Base-by-base conservation (phyloP, 2,888 invertebrate genomes). In the Leptinotarsa peninsularis region DNA sequence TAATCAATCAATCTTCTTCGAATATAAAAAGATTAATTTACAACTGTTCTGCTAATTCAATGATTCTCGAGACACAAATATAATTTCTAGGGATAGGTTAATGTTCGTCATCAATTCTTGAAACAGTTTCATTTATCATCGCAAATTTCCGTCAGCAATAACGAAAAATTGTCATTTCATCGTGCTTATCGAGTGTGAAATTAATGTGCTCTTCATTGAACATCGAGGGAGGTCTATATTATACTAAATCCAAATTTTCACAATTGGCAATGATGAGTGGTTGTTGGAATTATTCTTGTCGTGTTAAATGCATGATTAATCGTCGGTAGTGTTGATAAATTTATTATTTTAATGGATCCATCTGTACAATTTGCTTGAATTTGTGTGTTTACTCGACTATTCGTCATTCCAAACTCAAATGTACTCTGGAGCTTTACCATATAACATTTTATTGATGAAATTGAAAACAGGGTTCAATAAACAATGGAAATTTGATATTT, bases 301-400 rank as follows among this genome's bases (percentile, higher is more conserved):
- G 56, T 72, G 73, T 72, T 77, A 75, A 77, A 75, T 69, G 66
- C 63, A 75, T 77, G 77, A 77, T 77, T 75, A 77, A 77, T 77
- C 56, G 71, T 49, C 21, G 58, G 66, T 67, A 63, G 49, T 66
- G 71, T 68, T 77, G 73, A 77, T 77, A 75, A 77, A 77, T 77
- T 77, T 75, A 77, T 75, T 77, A 77, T 75, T 75, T 74, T 75
- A 77, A 77, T 77, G 77, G 75, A 73, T 75, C 71, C 72, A 56
- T 77, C 71, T 75, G 71, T 72, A 75, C 72, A 76, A 76, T 74
- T 76, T 74, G 76, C 72, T 71, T 52, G 68, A 69, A 76, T 74
- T 66, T 74, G 76, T 74, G 50, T 74, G 74, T 76, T 76, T 74
- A 74, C 76, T 72, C 72, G 69, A 71, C 72, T 69, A 72, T 76